Evolutionary conservation across 2,888 invertebrate species (phyloP).

Genomic region (Sisyra terminalis): DNA sequence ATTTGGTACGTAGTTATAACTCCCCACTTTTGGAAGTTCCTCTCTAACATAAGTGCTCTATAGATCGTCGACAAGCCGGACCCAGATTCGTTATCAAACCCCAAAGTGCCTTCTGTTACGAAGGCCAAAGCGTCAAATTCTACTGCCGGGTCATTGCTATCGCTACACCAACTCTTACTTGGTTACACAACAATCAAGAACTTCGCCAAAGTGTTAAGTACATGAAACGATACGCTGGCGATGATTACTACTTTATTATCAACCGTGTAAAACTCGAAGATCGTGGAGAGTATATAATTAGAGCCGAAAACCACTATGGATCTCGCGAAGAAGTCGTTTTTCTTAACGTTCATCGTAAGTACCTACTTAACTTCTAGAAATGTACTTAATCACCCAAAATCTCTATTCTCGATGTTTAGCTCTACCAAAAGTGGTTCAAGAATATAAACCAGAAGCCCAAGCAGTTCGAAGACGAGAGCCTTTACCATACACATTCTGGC

Average conservation of each 20-base stretch:
- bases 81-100: constrained; percentile 97
- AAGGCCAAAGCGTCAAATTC: constrained; percentile 95
- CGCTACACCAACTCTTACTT: constrained; percentile 87
- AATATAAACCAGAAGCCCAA: constrained; percentile 48
- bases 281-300: constrained; percentile 92
- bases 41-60: not conserved
- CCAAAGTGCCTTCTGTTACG: constrained; percentile 87
- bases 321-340: constrained; percentile 91
- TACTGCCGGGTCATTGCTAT: constrained; percentile 92
- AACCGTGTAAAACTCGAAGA: constrained; percentile 91
- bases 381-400: not conserved
- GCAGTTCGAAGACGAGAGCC: constrained; percentile 66
- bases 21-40: not conserved
- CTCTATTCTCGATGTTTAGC: constrained; percentile 31
- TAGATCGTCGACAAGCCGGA: constrained; percentile 92
- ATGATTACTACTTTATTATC: constrained; percentile 95
- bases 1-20: constrained; percentile 49
- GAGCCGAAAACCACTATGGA: constrained; percentile 93
- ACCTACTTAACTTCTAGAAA: too few species aligned
- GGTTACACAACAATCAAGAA: constrained; percentile 88
- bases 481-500: constrained; percentile 76
- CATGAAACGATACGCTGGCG: constrained; percentile 94
- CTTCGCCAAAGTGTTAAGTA: constrained; percentile 94
- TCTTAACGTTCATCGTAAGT: constrained; percentile 86
- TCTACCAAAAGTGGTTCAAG: constrained; percentile 52